These are phyloP conservation scores for Austrolebias charrua DNA, from an alignment of 2,797 vertebrate species.

Conservation along the genomic window DNA sequence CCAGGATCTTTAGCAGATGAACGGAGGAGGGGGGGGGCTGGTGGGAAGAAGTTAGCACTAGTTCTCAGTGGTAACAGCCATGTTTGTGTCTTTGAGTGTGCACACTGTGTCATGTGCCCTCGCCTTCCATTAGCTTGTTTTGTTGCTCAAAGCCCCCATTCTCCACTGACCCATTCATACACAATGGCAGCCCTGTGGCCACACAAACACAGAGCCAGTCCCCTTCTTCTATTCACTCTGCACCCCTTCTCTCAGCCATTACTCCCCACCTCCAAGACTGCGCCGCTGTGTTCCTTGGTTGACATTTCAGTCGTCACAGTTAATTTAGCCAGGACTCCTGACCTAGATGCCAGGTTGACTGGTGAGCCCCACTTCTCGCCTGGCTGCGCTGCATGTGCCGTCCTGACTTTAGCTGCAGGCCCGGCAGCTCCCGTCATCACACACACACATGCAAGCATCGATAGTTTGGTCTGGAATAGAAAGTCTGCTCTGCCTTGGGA, in stretches of 20 bases:
- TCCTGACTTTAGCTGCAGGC: constrained; percentile 55
- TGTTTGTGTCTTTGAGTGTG: constrained; percentile 23
- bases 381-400: constrained; percentile 37
- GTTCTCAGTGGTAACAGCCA: constrained; percentile 52
- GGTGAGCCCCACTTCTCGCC: constrained; percentile 56
- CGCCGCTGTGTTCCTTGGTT: constrained; percentile 58
- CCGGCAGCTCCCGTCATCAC: constrained; percentile 41
- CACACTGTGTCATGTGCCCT: constrained; percentile 63
- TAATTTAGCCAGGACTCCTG: constrained; percentile 74
- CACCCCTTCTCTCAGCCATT: constrained; percentile 12
- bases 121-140: constrained; percentile 80
- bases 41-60: constrained; percentile 51
- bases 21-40: constrained; percentile 12
- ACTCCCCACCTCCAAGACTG: constrained; percentile 29
- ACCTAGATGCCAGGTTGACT: constrained; percentile 78
- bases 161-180: constrained; percentile 78
- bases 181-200: constrained; percentile 74
- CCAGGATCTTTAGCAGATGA: constrained; percentile 26
- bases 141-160: constrained; percentile 79
- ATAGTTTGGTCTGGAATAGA: constrained; percentile 49
- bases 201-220: constrained; percentile 50
- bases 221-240: constrained; percentile 39
- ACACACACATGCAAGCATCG: constrained; percentile 20
- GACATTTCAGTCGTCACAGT: constrained; percentile 79
- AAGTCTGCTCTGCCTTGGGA: constrained; percentile 59